Base-by-base conservation (phyloP, 2,113 vertebrate species). In the Oceanodroma tethys region DNA sequence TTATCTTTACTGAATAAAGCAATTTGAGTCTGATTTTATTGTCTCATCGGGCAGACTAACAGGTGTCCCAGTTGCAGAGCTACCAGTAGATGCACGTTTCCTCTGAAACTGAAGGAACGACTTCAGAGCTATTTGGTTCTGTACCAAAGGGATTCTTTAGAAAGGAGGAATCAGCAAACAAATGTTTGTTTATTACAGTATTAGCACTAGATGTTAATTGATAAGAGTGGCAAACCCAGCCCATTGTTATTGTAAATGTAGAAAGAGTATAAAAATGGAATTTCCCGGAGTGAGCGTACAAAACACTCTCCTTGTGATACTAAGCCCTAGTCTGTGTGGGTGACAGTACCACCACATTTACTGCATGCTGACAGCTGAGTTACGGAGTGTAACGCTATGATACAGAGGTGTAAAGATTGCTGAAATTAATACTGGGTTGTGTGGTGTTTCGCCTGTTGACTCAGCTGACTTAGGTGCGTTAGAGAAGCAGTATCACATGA, bases 1-100 rank as follows among this genome's bases (percentile, higher is more conserved):
- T 97, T 94, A 96, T 88, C 80, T 95, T 95, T 81, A 97, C 73
- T 66, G 91, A 97, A 94, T 88, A 92, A 90, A 86, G 72, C 87
- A 78, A 91, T 86, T 88, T 92, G n/a, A 72, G 72, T 63, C 65
- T 81, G 87, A 89, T 95, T 93, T 93, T 88, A 71, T 87, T 95
- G 95, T 82, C 78, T 92, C 81, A 60, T 88, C 0, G 16, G 73
- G 88, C 76, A 89, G 94, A 65, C 59, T 94, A 95, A 91, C 88
- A 96, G 86, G 92, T 95, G 84, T 62, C 70, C 70, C 80, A 62
- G 66, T 3, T 27, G 65, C 48, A 84, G 70, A 76, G 75, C 36
- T 40, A 58, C 53, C 60, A 81, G 15, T 27, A 81, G 43, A 38
- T 25, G 34, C 5, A 1, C 1, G 2, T 55, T 94, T 86, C 72